phyloP scores from a whole-genome alignment of 92 coral and sea anemone genomes.

The Blastomussa wellsi region DNA sequence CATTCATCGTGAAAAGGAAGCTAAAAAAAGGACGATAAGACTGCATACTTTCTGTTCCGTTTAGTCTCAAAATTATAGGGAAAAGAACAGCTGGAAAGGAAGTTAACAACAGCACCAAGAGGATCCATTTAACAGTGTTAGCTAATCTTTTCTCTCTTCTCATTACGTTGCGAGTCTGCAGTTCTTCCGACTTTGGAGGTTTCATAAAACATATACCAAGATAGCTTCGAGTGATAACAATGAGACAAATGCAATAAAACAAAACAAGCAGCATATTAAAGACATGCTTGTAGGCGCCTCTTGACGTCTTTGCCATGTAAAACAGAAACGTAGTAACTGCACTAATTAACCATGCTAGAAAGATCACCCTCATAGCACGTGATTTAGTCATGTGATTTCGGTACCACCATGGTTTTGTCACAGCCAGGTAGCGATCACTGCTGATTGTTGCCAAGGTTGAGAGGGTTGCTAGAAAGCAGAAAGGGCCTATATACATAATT shows the following conservation, averaged over 20 bases:
- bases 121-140: background rate
- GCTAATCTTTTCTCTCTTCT: background rate
- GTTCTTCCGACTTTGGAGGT: background rate
- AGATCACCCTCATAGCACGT: too few relatives aligned
- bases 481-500: background rate
- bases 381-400: background rate
- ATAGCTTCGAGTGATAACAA: background rate
- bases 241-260: background rate
- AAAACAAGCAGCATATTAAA: background rate
- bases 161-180: background rate
- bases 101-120: background rate
- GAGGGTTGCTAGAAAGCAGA: background rate
- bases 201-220: background rate
- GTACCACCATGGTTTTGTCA: conserved; percentile 23
- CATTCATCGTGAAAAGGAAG: background rate
- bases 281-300: background rate
- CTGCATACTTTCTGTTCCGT: background rate
- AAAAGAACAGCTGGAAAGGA: background rate
- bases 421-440: conserved; percentile 20
- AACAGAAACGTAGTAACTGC: background rate
- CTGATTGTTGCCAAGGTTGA: conserved; percentile 6
- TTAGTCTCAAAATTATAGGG: background rate
- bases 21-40: background rate
- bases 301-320: background rate
- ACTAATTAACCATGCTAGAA: background rate